Base-by-base conservation (phyloP, 2,797 vertebrate genomes). In the Amblyopsis hoosieri region DNA sequence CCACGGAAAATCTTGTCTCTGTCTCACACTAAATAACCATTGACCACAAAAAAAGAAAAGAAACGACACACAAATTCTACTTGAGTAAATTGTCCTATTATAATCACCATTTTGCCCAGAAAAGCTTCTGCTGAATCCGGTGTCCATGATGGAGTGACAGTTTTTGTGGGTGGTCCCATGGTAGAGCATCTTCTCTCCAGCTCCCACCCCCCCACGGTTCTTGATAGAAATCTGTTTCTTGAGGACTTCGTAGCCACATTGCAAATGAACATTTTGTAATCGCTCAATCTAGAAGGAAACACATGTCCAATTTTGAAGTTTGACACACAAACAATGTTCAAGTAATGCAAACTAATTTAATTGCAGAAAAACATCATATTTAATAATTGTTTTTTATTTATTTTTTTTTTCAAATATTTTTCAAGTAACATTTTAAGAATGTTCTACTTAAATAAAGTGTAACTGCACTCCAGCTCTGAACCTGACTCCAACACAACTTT, bases 21-120 rank as follows among this genome's bases (percentile, higher is more conserved):
- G 33, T 37, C 33, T 8, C 33, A 37, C 33, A 37, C 33, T 37
- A 6, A 48, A 11, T 12, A 48, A 12, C 11, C 11, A 11, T n/a
- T 12, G 3, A 8, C 6, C 5, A 3, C 46, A 48, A 47, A 45
- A 59, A 47, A 46, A 46, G 23, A 4, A 58, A 12, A 37, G 2
- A 57, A 5, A n/a, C 9, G 14, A 37, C n/a, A 14, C 12, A 13
- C 6, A 42, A 8, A 3, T 2, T 29, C 45, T 9, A 48, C 3
- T 52, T 15, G 23, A 7, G 13, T 5, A 42, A 1, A 13, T 7
- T 4, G 5, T 8, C 7, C 45, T 15, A 33, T 31, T 0, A 3
- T 51, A 1, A 2, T 74, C 81, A 93, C 91, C 91, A 13, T 93
- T 91, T 69, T 90, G 81, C 0, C 91, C 91, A 10, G 80, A 74